A percentile compares a stretch with the other conserved stretches of the same genome.
phyloP scores from a whole-genome alignment of 2,113 vertebrate species.

The Anoura caudifer region DNA sequence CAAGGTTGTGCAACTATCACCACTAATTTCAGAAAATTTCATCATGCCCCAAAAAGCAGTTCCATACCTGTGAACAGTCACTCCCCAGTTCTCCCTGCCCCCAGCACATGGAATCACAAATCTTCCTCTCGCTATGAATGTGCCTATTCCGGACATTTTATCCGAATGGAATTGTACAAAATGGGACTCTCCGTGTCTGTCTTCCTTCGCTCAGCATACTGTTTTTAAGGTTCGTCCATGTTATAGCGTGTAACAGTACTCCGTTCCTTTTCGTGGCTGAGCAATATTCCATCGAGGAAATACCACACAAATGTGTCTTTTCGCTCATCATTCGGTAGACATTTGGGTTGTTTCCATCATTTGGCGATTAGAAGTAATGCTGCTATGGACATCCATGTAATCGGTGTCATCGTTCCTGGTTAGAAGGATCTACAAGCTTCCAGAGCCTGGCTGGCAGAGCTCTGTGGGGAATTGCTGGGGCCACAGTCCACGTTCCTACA shows the following conservation, averaged over 20 bases:
- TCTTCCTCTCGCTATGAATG: background rate
- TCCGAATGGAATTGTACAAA: background rate
- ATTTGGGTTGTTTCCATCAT: background rate
- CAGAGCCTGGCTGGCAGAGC: background rate
- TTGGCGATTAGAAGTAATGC: background rate
- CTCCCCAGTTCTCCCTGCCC: background rate
- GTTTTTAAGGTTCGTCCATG: background rate
- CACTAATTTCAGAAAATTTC: background rate
- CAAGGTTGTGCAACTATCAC: background rate
- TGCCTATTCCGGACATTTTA: background rate
- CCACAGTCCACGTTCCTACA: background rate
- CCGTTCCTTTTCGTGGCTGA: background rate
- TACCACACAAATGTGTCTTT: fast-evolving
- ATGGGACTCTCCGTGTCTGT: too few species aligned
- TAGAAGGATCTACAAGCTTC: background rate
- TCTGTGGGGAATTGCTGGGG: fast-evolving
- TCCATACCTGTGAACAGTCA: too few species aligned
- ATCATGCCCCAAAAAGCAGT: background rate
- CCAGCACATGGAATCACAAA: too few species aligned
- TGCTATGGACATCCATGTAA: fast-evolving
- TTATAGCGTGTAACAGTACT: fast-evolving
- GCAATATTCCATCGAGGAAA: too few species aligned
- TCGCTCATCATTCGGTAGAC: fast-evolving
- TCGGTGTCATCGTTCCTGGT: background rate
- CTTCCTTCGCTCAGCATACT: too few species aligned